Base-by-base conservation (phyloP, 2,113 vertebrate species). In the Uropsilus gracilis region DNA sequence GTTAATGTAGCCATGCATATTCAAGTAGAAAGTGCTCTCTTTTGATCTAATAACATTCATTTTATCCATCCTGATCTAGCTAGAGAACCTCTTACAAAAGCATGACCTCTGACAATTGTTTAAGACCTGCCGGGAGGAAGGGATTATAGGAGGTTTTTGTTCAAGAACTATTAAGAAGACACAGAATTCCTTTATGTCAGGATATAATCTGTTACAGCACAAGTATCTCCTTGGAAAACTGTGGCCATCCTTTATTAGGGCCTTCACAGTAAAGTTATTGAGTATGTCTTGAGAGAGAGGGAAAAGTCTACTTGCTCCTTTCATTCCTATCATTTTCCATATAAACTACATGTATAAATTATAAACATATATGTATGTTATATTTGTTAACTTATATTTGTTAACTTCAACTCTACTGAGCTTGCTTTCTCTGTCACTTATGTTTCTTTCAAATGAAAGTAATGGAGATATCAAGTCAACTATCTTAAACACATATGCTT, bases 11-110 rank as follows among this genome's bases (percentile, higher is more conserved):
- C 6, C 28, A 53, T 84, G 64, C 32, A 86, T 94, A 84, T 80
- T 94, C 75, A 91, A 84, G 61, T 63, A 64, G 24, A 55, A 94
- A 66, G 89, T 91, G 16, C 34, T 68, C 81, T 86, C 73, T 90
- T 95, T 91, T 84, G 50, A 89, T 95, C 53, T 89, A 66, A 48
- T n/a, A 66, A 42, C 53, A 12, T 20, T 11, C 8, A 86, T 24
- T 76, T 32, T 48, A 48, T 89, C 57, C 50, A 75, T 82, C 71
- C 50, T 64, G n/a, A 18, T 85, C 72, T 53, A 42, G 72, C 64
- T 86, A 73, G 48, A 57, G 68, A 76, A 64, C 11, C 28, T 73
- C 63, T 93, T 90, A 77, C 26, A 77, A 76, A 96, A 91, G 30
- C 61, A 64, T 50, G 69, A 73, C 53, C 48, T 71, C 81, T 93